These are phyloP conservation scores for Zophobas atratus DNA, from an alignment of 1,140 invertebrate genomes.

Conservation along the genomic window DNA sequence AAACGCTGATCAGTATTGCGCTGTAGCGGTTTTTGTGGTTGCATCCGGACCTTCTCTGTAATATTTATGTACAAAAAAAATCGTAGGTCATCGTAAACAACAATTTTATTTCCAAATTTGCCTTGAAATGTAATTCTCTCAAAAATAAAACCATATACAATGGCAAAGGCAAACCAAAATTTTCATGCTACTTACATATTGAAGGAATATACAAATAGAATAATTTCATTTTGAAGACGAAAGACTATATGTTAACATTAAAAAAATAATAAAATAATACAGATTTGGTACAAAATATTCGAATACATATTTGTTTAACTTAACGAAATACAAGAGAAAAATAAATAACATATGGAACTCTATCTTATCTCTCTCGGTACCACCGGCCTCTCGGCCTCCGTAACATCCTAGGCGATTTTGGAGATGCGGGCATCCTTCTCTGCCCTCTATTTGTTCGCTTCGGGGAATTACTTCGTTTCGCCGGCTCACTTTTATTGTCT, in stretches of 20 bases:
- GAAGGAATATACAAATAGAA: conserved; percentile 13
- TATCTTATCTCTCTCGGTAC: conserved; percentile 65
- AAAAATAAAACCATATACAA: conserved; percentile 12
- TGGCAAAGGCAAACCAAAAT: neutral
- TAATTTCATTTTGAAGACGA: neutral
- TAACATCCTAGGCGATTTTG: conserved; percentile 64
- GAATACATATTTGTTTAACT: conserved; percentile 51
- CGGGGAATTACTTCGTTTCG: conserved; percentile 49
- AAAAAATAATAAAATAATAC: conserved; percentile 44
- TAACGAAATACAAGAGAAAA: conserved; percentile 50
- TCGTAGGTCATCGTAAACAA: conserved; percentile 21
- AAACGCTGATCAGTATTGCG: no score
- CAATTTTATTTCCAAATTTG: conserved; percentile 37
- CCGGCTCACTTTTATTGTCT: conserved; percentile 42
- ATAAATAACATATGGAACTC: conserved; percentile 54
- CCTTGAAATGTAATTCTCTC: conserved; percentile 23
- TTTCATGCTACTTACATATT: conserved; percentile 21
- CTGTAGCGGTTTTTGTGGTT: no score
- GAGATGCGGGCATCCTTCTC: conserved; percentile 60
- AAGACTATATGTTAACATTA: conserved; percentile 22
- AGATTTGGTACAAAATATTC: conserved; percentile 61
- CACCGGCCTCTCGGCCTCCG: conserved; percentile 63
- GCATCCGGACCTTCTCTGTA: neutral
- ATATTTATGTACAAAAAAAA: neutral
- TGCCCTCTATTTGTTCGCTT: conserved; percentile 57